A percentile compares a stretch with the other conserved stretches of the same genome.
phyloP scores from a whole-genome alignment of 2,888 invertebrate genomes.

The Megalurothrips usitatus region DNA sequence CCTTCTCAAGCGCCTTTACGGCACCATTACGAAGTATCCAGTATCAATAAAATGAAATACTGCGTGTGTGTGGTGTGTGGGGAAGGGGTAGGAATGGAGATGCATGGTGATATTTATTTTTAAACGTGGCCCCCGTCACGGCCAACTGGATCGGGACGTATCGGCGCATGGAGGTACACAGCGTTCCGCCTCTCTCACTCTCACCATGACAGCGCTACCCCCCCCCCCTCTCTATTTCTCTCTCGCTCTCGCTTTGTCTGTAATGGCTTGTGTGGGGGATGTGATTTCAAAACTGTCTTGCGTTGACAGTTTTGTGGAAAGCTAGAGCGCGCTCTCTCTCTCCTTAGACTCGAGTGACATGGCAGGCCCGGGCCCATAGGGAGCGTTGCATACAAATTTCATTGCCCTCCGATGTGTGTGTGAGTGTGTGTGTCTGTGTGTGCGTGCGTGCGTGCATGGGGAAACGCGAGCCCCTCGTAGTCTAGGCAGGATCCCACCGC shows the following conservation, averaged over 20 bases:
- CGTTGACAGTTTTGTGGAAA: constrained; percentile 4
- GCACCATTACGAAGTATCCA: constrained; percentile 9
- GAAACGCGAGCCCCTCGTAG: no score
- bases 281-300: not conserved
- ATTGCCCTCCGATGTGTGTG: not conserved
- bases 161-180: not conserved
- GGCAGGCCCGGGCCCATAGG: not conserved
- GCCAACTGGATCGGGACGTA: not conserved
- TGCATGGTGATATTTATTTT: constrained; percentile 10
- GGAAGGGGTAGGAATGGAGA: not conserved
- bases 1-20: not conserved
- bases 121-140: not conserved
- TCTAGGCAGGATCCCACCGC: no score
- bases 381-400: not conserved
- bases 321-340: not conserved
- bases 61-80: no score
- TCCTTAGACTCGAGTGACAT: not conserved
- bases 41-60: constrained; percentile 23
- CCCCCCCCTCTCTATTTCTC: no score
- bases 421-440: no score
- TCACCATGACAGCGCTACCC: no score
- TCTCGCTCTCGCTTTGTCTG: no score
- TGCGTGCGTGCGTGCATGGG: no score
- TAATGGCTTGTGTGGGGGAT: not conserved
- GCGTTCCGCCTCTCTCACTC: not conserved